Percentiles rank a stretch among this genome's conserved stretches.
Conservation (phyloP, 2,888 invertebrate species). For the Vandiemenella viatica region DNA sequence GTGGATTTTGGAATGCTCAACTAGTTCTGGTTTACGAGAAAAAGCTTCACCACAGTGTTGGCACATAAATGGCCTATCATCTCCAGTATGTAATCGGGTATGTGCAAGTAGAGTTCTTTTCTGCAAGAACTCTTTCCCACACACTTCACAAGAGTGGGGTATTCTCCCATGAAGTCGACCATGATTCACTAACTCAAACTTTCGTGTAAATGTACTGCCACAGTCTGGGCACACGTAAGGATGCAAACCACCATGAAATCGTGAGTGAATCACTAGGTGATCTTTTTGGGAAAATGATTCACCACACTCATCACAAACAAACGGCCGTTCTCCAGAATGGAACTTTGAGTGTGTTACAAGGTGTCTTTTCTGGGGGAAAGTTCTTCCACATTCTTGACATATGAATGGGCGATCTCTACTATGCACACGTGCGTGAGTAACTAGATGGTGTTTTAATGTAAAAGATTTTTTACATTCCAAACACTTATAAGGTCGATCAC, state of each 20-base stretch:
- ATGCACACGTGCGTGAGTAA: slow-evolving; percentile 64
- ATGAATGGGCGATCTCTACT: slow-evolving; percentile 68
- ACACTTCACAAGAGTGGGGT: slow-evolving; percentile 66
- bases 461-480: slow-evolving; percentile 76
- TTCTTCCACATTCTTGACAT: slow-evolving; percentile 67
- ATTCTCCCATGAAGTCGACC: slow-evolving; percentile 65
- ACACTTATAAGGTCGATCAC: slow-evolving; percentile 68
- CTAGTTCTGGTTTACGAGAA: slow-evolving; percentile 51
- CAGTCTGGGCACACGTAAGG: slow-evolving; percentile 90
- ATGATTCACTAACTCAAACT: slow-evolving; percentile 75
- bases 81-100: slow-evolving; percentile 46
- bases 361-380: slow-evolving; percentile 68
- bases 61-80: slow-evolving; percentile 57
- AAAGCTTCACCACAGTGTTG: slow-evolving; percentile 64
- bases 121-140: slow-evolving; percentile 73
- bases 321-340: slow-evolving; percentile 71
- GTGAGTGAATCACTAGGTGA: slow-evolving; percentile 76
- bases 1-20: slow-evolving; percentile 43
- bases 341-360: slow-evolving; percentile 74
- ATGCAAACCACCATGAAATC: slow-evolving; percentile 90
- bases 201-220: slow-evolving; percentile 67
- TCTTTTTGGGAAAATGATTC: slow-evolving; percentile 87
- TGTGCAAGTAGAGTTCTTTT: slow-evolving; percentile 69
- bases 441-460: slow-evolving; percentile 68
- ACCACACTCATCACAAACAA: slow-evolving; percentile 73